Conservation (phyloP, 2,888 invertebrate species). For the Nezara viridula region DNA sequence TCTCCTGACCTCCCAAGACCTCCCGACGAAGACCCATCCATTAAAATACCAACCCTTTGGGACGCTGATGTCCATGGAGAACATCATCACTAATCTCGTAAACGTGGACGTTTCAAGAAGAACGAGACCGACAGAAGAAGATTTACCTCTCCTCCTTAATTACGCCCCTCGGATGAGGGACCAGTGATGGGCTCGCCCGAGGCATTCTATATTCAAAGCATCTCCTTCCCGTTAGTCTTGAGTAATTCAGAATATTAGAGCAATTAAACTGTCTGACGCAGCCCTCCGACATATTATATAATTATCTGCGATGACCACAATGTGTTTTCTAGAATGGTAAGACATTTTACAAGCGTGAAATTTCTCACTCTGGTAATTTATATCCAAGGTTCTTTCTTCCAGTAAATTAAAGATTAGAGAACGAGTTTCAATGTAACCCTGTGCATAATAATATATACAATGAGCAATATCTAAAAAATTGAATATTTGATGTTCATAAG, state of each 20-base stretch:
- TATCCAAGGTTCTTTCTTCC: neutral
- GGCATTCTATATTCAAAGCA: neutral
- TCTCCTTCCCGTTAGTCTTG: conserved; percentile 7
- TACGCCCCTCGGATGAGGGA: neutral
- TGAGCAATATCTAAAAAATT: too few relatives aligned
- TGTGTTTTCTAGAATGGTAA: neutral
- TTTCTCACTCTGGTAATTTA: neutral
- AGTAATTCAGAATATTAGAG: conserved; percentile 21
- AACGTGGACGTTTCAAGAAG: neutral
- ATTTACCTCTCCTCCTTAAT: conserved; percentile 4
- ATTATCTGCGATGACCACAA: neutral
- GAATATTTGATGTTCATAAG: too few relatives aligned
- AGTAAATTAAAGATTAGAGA: too few relatives aligned
- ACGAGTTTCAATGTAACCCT: too few relatives aligned
- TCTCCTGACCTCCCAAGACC: neutral
- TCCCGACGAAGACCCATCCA: neutral
- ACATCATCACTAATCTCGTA: neutral
- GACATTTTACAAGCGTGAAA: neutral
- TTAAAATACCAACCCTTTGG: neutral
- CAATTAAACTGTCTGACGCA: conserved; percentile 20
- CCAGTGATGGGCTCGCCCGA: neutral
- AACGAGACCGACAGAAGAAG: neutral
- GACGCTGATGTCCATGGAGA: neutral
- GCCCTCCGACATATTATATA: neutral
- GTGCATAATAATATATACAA: too few relatives aligned